Evolutionary conservation across 1,140 invertebrate genomes (phyloP), one percentile per base, ranked within the genome.

Genomic region (Heliothis virescens): DNA sequence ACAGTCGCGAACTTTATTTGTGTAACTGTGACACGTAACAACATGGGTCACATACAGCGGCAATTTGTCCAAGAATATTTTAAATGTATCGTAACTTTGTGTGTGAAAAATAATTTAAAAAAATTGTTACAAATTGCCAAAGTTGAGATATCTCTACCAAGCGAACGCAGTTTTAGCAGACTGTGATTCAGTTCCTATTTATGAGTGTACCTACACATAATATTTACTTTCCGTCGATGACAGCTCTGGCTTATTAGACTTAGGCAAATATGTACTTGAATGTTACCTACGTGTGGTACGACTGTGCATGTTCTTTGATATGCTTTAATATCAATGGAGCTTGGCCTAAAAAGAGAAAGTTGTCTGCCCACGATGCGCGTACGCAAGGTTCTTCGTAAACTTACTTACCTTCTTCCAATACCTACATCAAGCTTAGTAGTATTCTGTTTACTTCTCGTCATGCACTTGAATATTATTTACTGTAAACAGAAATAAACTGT

Each of bases 311-410:
- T 60, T 2, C 34, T 15, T 16, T 5, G 11, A 26, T 48, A 60
- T 53, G 55, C 9, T 73, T 47, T 60, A 60, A 48, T 76, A 63
- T 52, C 59, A 52, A 60, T 48, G 60, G 18, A 53, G 60, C 48
- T 52, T 53, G 57, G 55, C 26, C 16, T 78, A 65, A 29, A 85
- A 91, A 93, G 89, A 89, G 91, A 92, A 92, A 92, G 92, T 92
- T 89, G 92, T 89, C 89, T 86, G 89, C 90, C 90, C 89, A 89
- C 89, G 83, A 82, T 81, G 83, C 83, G 69, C 81, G 84, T 82
- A 87, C 86, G 74, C 87, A 91, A 84, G 79, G 86, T 82, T 91
- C 88, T 87, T 69, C 52, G 47, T 67, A 52, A 57, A 67, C 59
- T 21, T 41, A 41, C 34, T 34, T 34, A 34, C 34, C 34, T 41